phyloP scores from a whole-genome alignment of 2,888 invertebrate genomes.

The Drosophila incognita region DNA sequence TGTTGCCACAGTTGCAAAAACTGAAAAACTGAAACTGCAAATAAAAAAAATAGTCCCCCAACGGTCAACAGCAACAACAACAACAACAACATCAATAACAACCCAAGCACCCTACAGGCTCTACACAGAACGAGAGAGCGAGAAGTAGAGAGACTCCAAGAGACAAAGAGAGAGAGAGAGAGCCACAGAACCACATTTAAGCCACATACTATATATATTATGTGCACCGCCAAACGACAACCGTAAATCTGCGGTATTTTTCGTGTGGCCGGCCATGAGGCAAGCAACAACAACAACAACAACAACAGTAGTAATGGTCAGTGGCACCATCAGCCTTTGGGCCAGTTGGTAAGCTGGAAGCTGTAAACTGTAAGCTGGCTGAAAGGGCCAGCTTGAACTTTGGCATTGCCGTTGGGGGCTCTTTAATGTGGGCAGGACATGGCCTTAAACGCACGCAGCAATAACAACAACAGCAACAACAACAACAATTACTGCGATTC shows the following conservation, averaged over 20 bases:
- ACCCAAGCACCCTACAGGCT: constrained; percentile 12
- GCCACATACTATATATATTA: constrained; percentile 64
- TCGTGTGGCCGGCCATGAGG: constrained; percentile 73
- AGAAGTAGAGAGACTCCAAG: neutral
- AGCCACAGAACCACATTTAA: constrained; percentile 50
- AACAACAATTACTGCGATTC: constrained; percentile 6
- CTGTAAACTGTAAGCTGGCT: constrained; percentile 58
- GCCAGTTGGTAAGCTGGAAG: constrained; percentile 60
- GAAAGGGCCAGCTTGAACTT: constrained; percentile 57
- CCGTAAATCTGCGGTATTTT: constrained; percentile 80
- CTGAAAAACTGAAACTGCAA: constrained; percentile 79
- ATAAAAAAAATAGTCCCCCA: constrained; percentile 72
- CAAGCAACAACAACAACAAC: constrained; percentile 23
- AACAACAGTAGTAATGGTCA: constrained; percentile 28
- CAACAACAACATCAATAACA: neutral
- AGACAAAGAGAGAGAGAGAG: neutral
- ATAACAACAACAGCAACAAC: constrained; percentile 9
- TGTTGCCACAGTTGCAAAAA: constrained; percentile 76
- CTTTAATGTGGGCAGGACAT: constrained; percentile 55
- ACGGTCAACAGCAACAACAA: constrained; percentile 42
- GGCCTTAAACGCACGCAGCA: constrained; percentile 41
- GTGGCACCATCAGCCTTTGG: constrained; percentile 37
- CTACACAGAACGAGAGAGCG: neutral
- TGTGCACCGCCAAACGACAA: constrained; percentile 76
- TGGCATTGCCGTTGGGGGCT: constrained; percentile 40